Percentiles rank a stretch among this genome's conserved stretches.
Evolutionary conservation across 2,797 vertebrate genomes (phyloP).

Genomic region (Sphenopsis melanotis): DNA sequence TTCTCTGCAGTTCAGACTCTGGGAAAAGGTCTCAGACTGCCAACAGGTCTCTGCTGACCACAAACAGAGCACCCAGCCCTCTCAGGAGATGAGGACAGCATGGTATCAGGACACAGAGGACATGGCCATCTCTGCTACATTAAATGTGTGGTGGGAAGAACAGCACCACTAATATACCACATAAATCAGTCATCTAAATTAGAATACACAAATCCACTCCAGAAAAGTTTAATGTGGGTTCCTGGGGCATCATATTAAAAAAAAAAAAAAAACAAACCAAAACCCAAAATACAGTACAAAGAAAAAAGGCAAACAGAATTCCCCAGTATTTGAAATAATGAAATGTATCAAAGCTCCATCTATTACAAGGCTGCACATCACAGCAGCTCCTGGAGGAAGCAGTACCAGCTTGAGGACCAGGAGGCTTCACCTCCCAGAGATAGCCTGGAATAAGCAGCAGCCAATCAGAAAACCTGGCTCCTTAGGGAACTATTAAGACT

Average conservation of each 20-base stretch:
- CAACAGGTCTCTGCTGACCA: not conserved
- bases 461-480: not conserved
- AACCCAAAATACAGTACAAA: not conserved
- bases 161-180: fast-evolving
- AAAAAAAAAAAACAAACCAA: not conserved
- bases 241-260: not conserved
- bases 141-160: not conserved
- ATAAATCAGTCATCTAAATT: not conserved
- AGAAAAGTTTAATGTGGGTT: slow-evolving; percentile 16
- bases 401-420: not conserved
- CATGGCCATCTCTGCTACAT: not conserved
- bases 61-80: not conserved
- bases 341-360: not conserved
- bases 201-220: not conserved
- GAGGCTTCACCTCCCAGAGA: not conserved
- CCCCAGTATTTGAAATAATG: not conserved
- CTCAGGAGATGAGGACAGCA: not conserved
- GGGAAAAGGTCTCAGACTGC: not conserved
- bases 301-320: not conserved
- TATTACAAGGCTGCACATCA: not conserved
- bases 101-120: not conserved
- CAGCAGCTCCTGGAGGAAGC: not conserved
- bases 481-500: not conserved
- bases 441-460: not conserved
- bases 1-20: not conserved